Base-by-base conservation (phyloP, 2,797 vertebrate genomes). In the Poeciliopsis presidionis region DNA sequence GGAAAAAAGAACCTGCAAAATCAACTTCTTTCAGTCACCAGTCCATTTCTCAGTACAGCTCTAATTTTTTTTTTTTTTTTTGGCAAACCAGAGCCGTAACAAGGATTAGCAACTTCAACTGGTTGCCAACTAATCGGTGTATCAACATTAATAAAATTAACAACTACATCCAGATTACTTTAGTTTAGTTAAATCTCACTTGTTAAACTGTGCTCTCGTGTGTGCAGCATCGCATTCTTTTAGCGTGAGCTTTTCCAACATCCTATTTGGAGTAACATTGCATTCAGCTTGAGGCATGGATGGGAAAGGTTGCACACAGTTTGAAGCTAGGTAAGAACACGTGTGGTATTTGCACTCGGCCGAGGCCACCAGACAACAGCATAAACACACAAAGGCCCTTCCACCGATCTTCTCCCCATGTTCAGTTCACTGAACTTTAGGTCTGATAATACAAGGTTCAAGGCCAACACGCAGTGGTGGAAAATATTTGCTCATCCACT, bases 321-420 rank as follows among this genome's bases (percentile, higher is more conserved):
- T 69, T 77, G 55, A 47, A 75, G 81, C 76, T 59, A 81, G 80
- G 87, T 80, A 72, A 81, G 72, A 73, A 75, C 67, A 16, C 83
- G 84, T 84, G 88, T 78, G 85, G 84, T 79, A 85, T 84, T 75
- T 72, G 71, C 71, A 70, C 71, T 69, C 36, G 18, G 72, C 45
- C 13, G 14, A 78, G 80, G 82, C 87, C 81, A 90, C 79, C 74
- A 89, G 87, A 91, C 92, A 95, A 94, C 91, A 92, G 87, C 59
- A 85, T 90, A 92, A 95, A 94, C 91, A 92, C 4, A 75, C 72
- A 78, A 57, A 72, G 8, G 20, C 70, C 5, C 65, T 57, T 71
- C 75, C 86, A 83, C 84, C 89, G 74, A 85, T 86, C 87, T 85
- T 80, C 82, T 84, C 69, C 83, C 82, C 39, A 30, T 20, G 14